Conservation (phyloP, 2,113 vertebrate species). For the Ctenodactylus gundi region DNA sequence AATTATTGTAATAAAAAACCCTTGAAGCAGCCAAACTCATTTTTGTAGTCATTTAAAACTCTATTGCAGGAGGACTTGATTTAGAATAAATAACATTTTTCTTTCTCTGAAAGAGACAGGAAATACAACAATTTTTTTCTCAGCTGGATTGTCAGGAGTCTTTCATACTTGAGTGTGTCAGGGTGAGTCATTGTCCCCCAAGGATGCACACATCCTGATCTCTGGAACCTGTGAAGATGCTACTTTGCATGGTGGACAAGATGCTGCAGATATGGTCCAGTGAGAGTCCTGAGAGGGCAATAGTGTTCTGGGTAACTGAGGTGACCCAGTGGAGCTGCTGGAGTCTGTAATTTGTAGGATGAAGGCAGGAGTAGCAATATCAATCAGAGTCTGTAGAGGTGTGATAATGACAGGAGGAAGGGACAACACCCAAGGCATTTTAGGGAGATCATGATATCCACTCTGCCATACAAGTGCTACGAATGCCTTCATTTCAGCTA, state of each 20-base stretch:
- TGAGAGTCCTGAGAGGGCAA: not conserved
- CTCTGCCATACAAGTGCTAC: not conserved
- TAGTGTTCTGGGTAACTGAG: not conserved
- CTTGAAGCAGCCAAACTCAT: slow-evolving; percentile 68
- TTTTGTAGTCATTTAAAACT: slow-evolving; percentile 73
- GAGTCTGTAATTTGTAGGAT: not conserved
- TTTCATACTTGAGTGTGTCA: not conserved
- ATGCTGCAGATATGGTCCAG: not conserved
- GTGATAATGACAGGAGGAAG: not conserved
- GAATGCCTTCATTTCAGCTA: not conserved
- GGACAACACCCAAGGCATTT: not conserved
- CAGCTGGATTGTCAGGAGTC: slow-evolving; percentile 43
- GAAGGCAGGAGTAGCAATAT: not conserved
- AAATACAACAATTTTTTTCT: slow-evolving; percentile 30
- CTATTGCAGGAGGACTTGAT: slow-evolving; percentile 56
- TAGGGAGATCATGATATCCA: too few species aligned
- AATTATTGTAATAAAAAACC: slow-evolving; percentile 67
- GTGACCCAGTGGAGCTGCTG: not conserved
- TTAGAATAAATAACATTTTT: slow-evolving; percentile 73
- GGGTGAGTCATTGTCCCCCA: not conserved
- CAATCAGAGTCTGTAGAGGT: too few species aligned
- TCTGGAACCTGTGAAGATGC: not conserved
- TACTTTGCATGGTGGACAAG: not conserved
- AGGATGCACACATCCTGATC: not conserved
- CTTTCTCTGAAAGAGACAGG: slow-evolving; percentile 50